A percentile compares a stretch with the other conserved stretches of the same genome.
phyloP scores from a whole-genome alignment of 2,888 invertebrate species.

The Deilephila porcellus region DNA sequence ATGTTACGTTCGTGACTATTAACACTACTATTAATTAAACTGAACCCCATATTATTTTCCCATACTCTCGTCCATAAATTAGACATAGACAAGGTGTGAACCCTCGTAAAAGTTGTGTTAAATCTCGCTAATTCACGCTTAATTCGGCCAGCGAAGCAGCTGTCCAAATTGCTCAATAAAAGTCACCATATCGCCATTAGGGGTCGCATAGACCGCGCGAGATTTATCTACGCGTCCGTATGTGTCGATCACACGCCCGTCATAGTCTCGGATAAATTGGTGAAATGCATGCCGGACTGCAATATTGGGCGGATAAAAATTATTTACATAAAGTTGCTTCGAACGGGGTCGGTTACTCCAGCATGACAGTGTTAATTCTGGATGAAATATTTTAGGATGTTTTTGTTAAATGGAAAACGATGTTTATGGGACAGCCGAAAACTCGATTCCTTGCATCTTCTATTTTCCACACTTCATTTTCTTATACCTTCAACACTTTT shows the following conservation, averaged over 20 bases:
- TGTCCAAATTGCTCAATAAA: constrained; percentile 58
- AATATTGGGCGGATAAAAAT: constrained; percentile 29
- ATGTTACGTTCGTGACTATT: neutral
- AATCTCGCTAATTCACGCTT: constrained; percentile 59
- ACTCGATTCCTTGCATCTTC: no score
- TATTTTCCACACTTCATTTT: neutral
- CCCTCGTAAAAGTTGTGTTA: constrained; percentile 41
- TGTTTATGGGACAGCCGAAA: no score
- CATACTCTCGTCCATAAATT: constrained; percentile 42
- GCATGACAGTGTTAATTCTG: neutral
- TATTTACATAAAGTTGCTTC: constrained; percentile 5
- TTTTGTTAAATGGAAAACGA: no score
- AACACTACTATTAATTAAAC: constrained; percentile 17
- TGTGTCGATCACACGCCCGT: constrained; percentile 44
- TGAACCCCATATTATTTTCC: neutral
- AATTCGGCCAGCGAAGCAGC: constrained; percentile 55
- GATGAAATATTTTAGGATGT: neutral
- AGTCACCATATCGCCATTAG: constrained; percentile 64
- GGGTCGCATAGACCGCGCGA: constrained; percentile 57
- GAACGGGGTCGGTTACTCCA: neutral
- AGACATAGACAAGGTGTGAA: constrained; percentile 48
- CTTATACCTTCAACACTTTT: no score
- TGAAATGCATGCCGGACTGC: constrained; percentile 28
- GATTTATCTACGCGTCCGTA: constrained; percentile 60
- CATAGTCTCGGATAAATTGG: constrained; percentile 33